Evolutionary conservation across 2,113 vertebrate genomes (phyloP), one percentile per base, ranked within the genome.

Genomic region (Halichoerus grypus): DNA sequence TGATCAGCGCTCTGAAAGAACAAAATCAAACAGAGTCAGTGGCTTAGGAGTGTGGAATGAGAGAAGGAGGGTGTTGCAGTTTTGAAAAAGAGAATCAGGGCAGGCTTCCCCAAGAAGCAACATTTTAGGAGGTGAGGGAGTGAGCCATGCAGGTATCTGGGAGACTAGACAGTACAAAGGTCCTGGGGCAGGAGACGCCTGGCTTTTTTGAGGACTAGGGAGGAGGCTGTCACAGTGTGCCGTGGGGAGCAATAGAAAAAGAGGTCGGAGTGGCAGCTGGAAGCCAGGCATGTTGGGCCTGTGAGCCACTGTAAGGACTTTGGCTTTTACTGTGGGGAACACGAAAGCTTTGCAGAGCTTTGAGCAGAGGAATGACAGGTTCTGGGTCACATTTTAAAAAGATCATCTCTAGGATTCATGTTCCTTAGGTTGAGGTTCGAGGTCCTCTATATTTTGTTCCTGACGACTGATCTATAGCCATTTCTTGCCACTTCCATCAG

Each of bases 221-320:
- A 82, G 42, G 36, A 76, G 4, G 21, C 4, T 51, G 36, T 26
- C 53, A 71, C 81, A 46, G 5, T n/a, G 10, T 28, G 22, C 7
- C 4, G 1, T 11, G 26, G 18, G 12, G 1, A 22, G 4, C 7
- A 42, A 0, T 1, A 26, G 80, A 59, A 79, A 26, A 28, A 53
- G 85, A 24, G 24, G 24, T 84, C 59, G 71, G 16, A 84, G 24
- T n/a, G 51, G 6, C 9, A 3, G 4, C 26, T 15, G 11, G 88
- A 83, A 87, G 49, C 51, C 65, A 57, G 61, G 51, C 76, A 7
- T 5, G 5, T 0, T 46, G 80, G 24, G 39, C 14, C 18, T 71
- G n/a, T 16, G 28, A 67, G 82, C 10, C 55, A 42, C 0, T 3
- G 36, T 11, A 42, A 86, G 74, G 55, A 36, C 80, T 51, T 67